Base-by-base conservation (phyloP, 2,888 invertebrate species). In the Myopa testacea region DNA sequence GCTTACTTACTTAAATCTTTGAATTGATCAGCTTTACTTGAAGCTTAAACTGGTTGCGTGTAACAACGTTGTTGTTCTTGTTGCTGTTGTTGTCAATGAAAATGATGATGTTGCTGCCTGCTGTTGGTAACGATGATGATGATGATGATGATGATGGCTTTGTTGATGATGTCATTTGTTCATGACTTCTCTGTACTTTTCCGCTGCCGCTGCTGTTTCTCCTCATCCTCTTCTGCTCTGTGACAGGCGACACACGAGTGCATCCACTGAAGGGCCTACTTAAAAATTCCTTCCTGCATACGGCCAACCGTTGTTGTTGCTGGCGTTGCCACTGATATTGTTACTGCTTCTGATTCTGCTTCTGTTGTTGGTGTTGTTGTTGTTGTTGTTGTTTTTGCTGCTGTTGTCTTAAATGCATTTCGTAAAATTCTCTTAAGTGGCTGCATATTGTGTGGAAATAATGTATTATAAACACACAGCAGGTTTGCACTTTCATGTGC, bases 241-340 rank as follows among this genome's bases (percentile, higher is more conserved):
- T 79, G 76, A 76, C 76, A 69, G 76, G 72, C 77, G 72, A 75
- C 72, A 75, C 72, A 75, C 71, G 72, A 73, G 67, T 62, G 40
- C 58, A 69, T 60, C 45, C 75, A 69, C 26, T 75, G 62, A 75
- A 58, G 69, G 34, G 74, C 26, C 74, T 65, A n/a, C 65, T 74
- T 74, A 74, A 65, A 74, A 63, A 74, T 74, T 74, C 65, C 16
- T 45, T 74, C 65, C 63, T n/a, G 65, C 74, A 65, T 63, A 55
- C n/a, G 55, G 10, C n/a, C 55, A 10, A 12, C 55, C n/a, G 55
- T 55, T 55, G 10, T 12, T 55, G 55, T 12, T 55, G 55, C 10
- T 55, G 55, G 2, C n/a, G 55, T 55, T 55, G 16, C n/a, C n/a
- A 6, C n/a, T 55, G 55, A n/a, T 1, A 65, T 74, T 65, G 74